Evolutionary conservation across 2,888 invertebrate species (phyloP).

Genomic region (Megaustenia siamemsis): DNA sequence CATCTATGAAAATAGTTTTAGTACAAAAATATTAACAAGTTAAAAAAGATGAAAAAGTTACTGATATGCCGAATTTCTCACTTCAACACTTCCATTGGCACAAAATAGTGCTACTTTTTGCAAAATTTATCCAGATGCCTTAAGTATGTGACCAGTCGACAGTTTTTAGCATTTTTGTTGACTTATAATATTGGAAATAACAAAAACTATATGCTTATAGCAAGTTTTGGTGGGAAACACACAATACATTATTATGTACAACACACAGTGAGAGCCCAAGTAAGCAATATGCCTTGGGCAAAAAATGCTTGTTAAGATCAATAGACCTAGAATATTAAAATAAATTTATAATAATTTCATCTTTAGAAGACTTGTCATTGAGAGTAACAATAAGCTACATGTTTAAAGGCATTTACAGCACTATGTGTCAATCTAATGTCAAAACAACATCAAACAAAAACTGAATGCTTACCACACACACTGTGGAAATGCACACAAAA

Average conservation of each 20-base stretch:
- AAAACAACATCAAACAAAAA: slow-evolving; percentile 31
- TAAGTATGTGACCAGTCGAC: not conserved
- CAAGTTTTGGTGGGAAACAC: not conserved
- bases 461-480: not conserved
- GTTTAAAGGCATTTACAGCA: not conserved
- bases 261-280: not conserved
- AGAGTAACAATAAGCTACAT: not conserved
- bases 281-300: not conserved
- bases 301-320: slow-evolving; percentile 21
- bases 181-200: not conserved
- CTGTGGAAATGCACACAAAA: not conserved
- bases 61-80: slow-evolving; percentile 11
- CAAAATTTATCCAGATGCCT: not conserved
- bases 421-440: slow-evolving; percentile 11
- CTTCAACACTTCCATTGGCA: not conserved
- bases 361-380: slow-evolving; percentile 20
- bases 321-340: not conserved
- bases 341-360: slow-evolving; percentile 9
- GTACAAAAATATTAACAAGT: not conserved
- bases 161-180: not conserved
- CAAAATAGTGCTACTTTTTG: no score
- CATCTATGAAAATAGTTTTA: slow-evolving; percentile 23
- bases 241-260: not conserved
- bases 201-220: not conserved
- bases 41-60: not conserved